A percentile compares a stretch with the other conserved stretches of the same genome.
These are phyloP conservation scores for Brenthis daphne DNA, from an alignment of 2,888 invertebrate species.

Conservation along the genomic window DNA sequence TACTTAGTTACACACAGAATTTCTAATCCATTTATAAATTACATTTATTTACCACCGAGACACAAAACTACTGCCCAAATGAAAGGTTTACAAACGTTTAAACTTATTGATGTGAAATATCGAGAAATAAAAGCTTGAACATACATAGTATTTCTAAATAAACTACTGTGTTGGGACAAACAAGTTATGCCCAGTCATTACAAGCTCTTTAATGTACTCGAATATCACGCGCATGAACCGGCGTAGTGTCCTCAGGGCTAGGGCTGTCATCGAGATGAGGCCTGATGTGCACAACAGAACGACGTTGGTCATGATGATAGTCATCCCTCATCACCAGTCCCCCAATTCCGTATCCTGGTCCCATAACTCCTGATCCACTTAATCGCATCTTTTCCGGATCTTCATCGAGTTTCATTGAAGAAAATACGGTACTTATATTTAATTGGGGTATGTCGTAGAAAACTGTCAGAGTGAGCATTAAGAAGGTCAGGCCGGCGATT, in stretches of 20 bases:
- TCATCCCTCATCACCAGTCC: slow-evolving; percentile 76
- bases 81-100: background rate
- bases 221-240: slow-evolving; percentile 82
- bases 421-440: slow-evolving; percentile 90
- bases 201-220: slow-evolving; percentile 71
- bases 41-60: slow-evolving; percentile 5
- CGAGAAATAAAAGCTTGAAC: background rate
- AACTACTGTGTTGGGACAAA: background rate
- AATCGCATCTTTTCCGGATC: slow-evolving; percentile 87
- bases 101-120: background rate
- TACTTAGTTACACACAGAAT: slow-evolving; percentile 13
- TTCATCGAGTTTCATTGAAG: slow-evolving; percentile 81
- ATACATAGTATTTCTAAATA: background rate
- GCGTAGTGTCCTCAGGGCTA: slow-evolving; percentile 86
- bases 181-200: background rate
- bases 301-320: slow-evolving; percentile 75
- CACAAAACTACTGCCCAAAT: slow-evolving; percentile 8
- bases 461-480: slow-evolving; percentile 92
- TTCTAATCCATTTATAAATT: background rate
- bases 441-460: slow-evolving; percentile 95
- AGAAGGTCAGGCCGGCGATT: slow-evolving; percentile 89
- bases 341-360: slow-evolving; percentile 73
- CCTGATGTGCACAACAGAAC: slow-evolving; percentile 85
- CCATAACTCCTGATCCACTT: slow-evolving; percentile 78
- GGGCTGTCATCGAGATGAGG: slow-evolving; percentile 86